Evolutionary conservation across 2,888 invertebrate genomes (phyloP).

Genomic region (Drosophila koepferae): DNA sequence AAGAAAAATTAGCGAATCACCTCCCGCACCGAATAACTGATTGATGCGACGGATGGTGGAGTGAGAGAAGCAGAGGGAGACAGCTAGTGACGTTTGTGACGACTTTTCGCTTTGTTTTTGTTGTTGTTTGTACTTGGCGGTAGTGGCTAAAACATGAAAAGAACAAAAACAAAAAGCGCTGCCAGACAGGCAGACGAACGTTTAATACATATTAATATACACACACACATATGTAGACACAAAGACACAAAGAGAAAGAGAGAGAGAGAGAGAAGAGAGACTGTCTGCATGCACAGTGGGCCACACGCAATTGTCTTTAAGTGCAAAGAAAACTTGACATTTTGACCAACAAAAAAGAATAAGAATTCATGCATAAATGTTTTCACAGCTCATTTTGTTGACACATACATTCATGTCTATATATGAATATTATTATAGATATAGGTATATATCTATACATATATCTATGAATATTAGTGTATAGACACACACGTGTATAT

Average conservation of each 20-base stretch:
- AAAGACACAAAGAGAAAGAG: not conserved
- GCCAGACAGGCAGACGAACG: conserved; percentile 72
- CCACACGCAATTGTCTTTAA: conserved; percentile 59
- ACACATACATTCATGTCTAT: conserved; percentile 28
- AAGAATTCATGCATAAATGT: conserved; percentile 37
- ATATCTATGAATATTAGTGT: not conserved
- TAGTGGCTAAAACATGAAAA: conserved; percentile 51
- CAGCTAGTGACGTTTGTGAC: conserved; percentile 69
- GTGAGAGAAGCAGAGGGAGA: not conserved
- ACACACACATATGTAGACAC: conserved; percentile 21
- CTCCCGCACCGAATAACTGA: conserved; percentile 45
- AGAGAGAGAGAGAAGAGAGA: not conserved
- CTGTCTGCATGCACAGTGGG: conserved; percentile 67
- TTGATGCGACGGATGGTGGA: conserved; percentile 43
- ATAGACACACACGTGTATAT: conserved; percentile 24
- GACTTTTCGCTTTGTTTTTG: conserved; percentile 61
- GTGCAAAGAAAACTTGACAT: conserved; percentile 70
- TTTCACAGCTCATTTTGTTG: conserved; percentile 50
- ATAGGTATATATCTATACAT: not conserved
- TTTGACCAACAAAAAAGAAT: conserved; percentile 24
- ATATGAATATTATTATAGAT: conserved; percentile 5
- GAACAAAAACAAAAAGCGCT: conserved; percentile 54
- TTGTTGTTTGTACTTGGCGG: conserved; percentile 44
- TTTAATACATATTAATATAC: conserved; percentile 38
- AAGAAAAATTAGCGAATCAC: conserved; percentile 2